Evolutionary conservation across 2,113 vertebrate genomes (phyloP), one percentile per base, ranked within the genome.

Genomic region (Chaetura pelagica): DNA sequence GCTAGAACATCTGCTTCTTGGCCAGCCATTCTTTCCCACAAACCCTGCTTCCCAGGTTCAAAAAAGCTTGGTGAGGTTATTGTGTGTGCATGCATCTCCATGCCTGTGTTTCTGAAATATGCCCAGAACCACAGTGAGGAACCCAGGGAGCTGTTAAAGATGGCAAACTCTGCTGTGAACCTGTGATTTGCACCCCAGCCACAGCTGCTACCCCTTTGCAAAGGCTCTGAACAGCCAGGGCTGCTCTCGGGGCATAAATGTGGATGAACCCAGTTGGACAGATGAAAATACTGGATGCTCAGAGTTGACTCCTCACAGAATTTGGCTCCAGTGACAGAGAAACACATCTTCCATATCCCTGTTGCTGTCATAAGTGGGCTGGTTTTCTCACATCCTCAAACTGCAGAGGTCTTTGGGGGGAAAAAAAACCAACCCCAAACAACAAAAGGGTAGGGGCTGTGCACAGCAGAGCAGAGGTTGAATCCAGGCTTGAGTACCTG

Each of bases 1-100:
- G 89, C 76, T 82, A 40, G 62, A 93, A 87, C 90, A 91, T 96
- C 75, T 94, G 93, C 75, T 64, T 71, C 85, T 95, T 91, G 90
- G 90, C 85, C 83, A 64, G 83, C 44, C 46, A 4, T 88, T 80
- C 71, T 88, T 90, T 67, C 72, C 96, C 83, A 71, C 83, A 86
- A 81, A 38, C 0, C 1, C 82, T 72, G 30, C 34, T 92, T 74
- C 83, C 62, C 89, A 46, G 61, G 89, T 84, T 89, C 72, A 63
- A 27, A 90, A 77, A 59, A n/a, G 19, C 44, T 55, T 20, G 40
- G 52, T 71, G 81, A 38, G 80, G 34, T 89, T 90, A 19, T 32
- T 63, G 57, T 52, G 29, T 40, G 29, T 12, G 51, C 16, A 16
- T 15, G 21, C 0, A 0, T 87, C 73, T 78, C 0, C 0, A 24